phyloP scores from a whole-genome alignment of 2,113 vertebrate species.

The Pavo muticus region DNA sequence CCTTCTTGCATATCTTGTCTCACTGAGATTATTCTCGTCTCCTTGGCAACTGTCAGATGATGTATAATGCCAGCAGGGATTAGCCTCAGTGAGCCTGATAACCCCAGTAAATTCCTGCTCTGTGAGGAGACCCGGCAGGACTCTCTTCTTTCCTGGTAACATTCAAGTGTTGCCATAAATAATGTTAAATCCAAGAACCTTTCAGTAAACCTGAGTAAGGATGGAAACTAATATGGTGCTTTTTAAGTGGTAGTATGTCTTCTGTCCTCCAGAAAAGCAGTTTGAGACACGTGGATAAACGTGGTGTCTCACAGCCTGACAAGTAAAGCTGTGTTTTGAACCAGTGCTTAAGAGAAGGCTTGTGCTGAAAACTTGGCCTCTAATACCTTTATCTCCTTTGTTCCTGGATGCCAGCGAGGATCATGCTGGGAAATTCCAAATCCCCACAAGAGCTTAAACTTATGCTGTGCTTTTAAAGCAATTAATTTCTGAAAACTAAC shows the following conservation, averaged over 20 bases:
- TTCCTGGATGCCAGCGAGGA: slow-evolving; percentile 1
- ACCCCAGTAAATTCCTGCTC: slow-evolving; percentile 33
- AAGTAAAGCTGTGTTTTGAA: slow-evolving; percentile 31
- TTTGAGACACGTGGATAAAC: neutral
- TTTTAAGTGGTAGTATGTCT: neutral
- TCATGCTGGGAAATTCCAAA: slow-evolving; percentile 47
- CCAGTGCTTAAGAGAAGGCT: slow-evolving; percentile 21
- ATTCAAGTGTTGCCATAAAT: slow-evolving; percentile 12
- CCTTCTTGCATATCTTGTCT: slow-evolving; percentile 63
- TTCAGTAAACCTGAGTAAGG: neutral
- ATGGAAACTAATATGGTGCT: neutral
- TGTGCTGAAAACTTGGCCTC: slow-evolving; percentile 41
- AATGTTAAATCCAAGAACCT: slow-evolving; percentile 10
- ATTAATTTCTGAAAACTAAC: slow-evolving; percentile 10
- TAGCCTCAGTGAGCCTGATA: slow-evolving; percentile 54
- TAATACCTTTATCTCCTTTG: slow-evolving; percentile 48
- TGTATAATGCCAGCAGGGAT: slow-evolving; percentile 56
- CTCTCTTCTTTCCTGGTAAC: neutral
- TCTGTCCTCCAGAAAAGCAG: neutral
- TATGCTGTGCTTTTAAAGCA: neutral
- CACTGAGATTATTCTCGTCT: slow-evolving; percentile 63
- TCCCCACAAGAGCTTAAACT: slow-evolving; percentile 17
- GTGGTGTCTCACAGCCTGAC: slow-evolving; percentile 11
- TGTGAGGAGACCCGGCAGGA: slow-evolving; percentile 31
- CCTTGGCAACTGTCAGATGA: slow-evolving; percentile 72